phyloP scores from a whole-genome alignment of 2,113 vertebrate species.

The Hippopotamus amphibius region DNA sequence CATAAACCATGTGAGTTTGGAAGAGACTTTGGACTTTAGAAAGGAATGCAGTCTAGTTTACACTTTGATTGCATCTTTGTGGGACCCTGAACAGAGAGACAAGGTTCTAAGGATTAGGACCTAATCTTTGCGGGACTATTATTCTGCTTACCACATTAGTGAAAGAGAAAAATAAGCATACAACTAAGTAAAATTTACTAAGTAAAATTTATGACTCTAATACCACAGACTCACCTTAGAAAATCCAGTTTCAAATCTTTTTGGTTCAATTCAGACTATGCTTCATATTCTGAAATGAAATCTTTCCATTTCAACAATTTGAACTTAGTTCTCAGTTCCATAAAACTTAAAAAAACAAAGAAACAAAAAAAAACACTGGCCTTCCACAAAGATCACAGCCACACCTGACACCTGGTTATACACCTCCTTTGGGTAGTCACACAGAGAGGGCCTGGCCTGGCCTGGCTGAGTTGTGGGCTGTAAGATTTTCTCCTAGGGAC shows the following conservation, averaged over 20 bases:
- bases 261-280: not conserved
- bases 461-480: not conserved
- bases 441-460: not conserved
- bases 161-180: not conserved
- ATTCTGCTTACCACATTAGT: not conserved
- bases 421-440: not conserved
- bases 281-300: constrained; percentile 46
- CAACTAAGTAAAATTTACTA: not conserved
- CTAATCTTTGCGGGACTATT: not conserved
- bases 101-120: not conserved
- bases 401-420: not conserved
- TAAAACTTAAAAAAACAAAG: not conserved
- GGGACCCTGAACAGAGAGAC: not conserved
- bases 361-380: not conserved
- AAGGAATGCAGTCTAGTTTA: not conserved
- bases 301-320: constrained; percentile 12
- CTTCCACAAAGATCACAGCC: constrained; percentile 16
- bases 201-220: not conserved
- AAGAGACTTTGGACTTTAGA: not conserved
- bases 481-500: not conserved
- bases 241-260: not conserved
- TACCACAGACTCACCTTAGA: not conserved
- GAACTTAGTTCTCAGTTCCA: not conserved
- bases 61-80: not conserved
- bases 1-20: not conserved